Evolutionary conservation across 2,113 vertebrate genomes (phyloP).

Genomic region (Tupaia tana): DNA sequence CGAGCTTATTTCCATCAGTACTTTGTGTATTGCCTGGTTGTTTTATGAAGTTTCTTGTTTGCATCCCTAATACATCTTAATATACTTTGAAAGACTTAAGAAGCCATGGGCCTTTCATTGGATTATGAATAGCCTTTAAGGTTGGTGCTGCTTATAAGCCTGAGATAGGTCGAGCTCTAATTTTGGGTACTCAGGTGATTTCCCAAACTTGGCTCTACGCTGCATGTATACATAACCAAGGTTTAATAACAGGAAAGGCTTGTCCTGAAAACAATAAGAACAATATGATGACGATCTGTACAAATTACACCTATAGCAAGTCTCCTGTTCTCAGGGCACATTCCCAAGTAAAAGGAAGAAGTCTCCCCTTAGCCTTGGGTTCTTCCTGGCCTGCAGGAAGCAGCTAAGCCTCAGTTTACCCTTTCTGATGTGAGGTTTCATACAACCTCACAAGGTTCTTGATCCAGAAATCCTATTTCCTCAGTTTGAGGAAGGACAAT

Average conservation of each 20-base stretch:
- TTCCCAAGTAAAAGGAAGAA: not conserved
- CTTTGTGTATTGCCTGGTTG: constrained; percentile 6
- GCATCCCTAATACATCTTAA: not conserved
- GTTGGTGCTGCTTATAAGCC: not conserved
- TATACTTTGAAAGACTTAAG: not conserved
- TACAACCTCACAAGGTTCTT: not conserved
- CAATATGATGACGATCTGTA: not conserved
- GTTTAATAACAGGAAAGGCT: not conserved
- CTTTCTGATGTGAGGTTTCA: not conserved
- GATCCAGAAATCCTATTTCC: not conserved
- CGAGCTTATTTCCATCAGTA: not conserved
- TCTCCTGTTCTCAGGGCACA: not conserved
- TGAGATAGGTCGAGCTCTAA: not conserved
- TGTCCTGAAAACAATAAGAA: not conserved
- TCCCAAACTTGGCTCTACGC: not conserved
- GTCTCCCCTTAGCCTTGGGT: not conserved
- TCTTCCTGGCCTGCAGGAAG: not conserved
- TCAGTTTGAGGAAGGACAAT: not conserved
- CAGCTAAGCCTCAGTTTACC: not conserved
- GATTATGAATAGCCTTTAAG: not conserved
- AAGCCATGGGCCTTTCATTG: not conserved
- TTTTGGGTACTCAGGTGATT: not conserved
- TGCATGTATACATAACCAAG: not conserved
- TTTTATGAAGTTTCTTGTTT: constrained; percentile 52
- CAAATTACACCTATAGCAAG: not conserved